A percentile compares a stretch with the other conserved stretches of the same genome.
Conservation (phyloP, 2,113 vertebrate genomes). For the Corapipo altera region DNA sequence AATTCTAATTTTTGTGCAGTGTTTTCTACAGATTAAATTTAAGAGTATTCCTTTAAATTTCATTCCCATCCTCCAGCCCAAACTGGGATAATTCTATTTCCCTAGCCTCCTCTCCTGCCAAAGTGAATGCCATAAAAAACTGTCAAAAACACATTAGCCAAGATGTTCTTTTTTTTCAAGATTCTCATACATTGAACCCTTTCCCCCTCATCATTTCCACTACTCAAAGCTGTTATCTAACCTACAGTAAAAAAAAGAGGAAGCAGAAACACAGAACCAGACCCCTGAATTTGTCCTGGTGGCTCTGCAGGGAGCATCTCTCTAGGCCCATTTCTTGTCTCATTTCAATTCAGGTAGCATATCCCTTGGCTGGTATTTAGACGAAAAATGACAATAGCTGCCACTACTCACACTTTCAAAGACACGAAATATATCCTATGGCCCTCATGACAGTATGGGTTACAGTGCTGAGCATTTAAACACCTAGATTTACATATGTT, state of each 20-base stretch:
- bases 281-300: not conserved
- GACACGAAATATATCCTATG: no score
- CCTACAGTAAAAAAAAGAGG: not conserved
- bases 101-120: not conserved
- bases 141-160: not conserved
- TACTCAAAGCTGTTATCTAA: not conserved
- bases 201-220: fast-evolving
- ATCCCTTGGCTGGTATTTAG: not conserved
- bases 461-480: not conserved
- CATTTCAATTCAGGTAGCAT: no score
- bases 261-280: not conserved
- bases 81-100: not conserved
- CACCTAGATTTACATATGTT: not conserved
- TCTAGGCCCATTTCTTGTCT: not conserved
- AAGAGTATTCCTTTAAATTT: not conserved
- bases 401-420: not conserved
- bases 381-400: not conserved
- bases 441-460: not conserved
- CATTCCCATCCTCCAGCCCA: not conserved
- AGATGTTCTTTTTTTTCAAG: not conserved
- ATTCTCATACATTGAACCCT: not conserved
- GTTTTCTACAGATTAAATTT: not conserved
- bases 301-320: not conserved
- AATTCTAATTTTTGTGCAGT: not conserved
- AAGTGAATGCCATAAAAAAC: not conserved